These are phyloP conservation scores for Heliconius melpomene DNA, from an alignment of 1,140 invertebrate species.

Conservation along the genomic window DNA sequence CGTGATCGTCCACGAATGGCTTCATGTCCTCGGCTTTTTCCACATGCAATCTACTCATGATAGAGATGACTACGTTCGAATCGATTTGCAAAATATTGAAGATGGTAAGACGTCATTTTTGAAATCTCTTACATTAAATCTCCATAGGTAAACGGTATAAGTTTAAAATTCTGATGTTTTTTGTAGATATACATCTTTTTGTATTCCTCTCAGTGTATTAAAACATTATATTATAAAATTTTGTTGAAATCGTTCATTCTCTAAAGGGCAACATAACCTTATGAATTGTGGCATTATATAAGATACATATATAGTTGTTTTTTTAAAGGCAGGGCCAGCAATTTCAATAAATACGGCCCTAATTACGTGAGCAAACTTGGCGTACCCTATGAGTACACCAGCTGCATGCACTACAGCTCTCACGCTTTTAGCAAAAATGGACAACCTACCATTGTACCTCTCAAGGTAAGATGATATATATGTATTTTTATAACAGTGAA, in stretches of 20 bases:
- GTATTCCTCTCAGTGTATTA: too few species aligned
- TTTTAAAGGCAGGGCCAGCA: slow-evolving; percentile 81
- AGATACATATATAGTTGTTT: background rate
- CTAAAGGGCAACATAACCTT: too few species aligned
- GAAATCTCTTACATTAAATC: too few species aligned
- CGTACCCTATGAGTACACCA: slow-evolving; percentile 89
- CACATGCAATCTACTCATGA: slow-evolving; percentile 88
- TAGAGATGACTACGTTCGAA: slow-evolving; percentile 85
- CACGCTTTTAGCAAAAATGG: slow-evolving; percentile 88
- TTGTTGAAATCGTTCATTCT: too few species aligned
- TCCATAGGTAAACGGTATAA: too few species aligned
- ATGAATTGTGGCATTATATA: too few species aligned
- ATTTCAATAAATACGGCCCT: slow-evolving; percentile 84
- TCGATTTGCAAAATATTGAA: slow-evolving; percentile 85
- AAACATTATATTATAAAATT: too few species aligned
- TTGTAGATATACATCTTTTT: too few species aligned
- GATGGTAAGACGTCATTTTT: slow-evolving; percentile 42
- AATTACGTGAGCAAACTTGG: slow-evolving; percentile 82
- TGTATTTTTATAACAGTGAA: background rate
- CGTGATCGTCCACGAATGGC: slow-evolving; percentile 84
- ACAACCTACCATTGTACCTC: slow-evolving; percentile 82
- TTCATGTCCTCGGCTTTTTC: slow-evolving; percentile 86
- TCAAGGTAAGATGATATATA: slow-evolving; percentile 32
- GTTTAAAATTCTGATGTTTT: too few species aligned
- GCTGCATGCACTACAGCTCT: slow-evolving; percentile 90